Evolutionary conservation across 2,888 invertebrate genomes (phyloP).

Genomic region (Poecilobothrus nobilitatus): DNA sequence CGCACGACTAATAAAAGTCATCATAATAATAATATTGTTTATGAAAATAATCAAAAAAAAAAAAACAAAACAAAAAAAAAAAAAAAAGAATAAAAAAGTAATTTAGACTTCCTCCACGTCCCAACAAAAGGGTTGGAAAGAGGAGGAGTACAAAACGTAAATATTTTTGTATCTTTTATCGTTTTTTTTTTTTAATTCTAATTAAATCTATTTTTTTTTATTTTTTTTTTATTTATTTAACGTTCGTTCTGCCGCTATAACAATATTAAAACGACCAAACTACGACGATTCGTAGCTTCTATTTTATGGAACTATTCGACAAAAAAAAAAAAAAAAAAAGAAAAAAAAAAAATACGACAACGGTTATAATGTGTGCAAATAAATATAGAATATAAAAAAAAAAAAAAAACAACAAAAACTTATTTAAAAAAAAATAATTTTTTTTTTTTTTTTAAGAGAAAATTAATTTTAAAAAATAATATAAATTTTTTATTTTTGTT

Average conservation of each 20-base stretch:
- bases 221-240: not conserved
- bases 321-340: too few species aligned
- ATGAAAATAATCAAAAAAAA: too few species aligned
- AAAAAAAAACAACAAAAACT: too few species aligned
- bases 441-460: too few species aligned
- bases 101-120: not conserved
- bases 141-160: not conserved
- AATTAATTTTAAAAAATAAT: too few species aligned
- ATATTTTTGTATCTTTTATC: not conserved
- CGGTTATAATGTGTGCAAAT: not conserved
- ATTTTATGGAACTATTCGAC: not conserved
- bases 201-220: too few species aligned
- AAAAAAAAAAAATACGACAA: not conserved
- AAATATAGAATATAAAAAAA: not conserved
- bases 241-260: not conserved
- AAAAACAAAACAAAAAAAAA: too few species aligned
- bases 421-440: too few species aligned
- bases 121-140: constrained; percentile 1
- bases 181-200: not conserved
- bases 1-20: not conserved
- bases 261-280: not conserved
- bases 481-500: not conserved
- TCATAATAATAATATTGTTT: not conserved
- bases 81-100: too few species aligned
- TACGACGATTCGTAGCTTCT: constrained; percentile 1